phyloP scores from a whole-genome alignment of 2,113 vertebrate species.

The Polypterus bichir region DNA sequence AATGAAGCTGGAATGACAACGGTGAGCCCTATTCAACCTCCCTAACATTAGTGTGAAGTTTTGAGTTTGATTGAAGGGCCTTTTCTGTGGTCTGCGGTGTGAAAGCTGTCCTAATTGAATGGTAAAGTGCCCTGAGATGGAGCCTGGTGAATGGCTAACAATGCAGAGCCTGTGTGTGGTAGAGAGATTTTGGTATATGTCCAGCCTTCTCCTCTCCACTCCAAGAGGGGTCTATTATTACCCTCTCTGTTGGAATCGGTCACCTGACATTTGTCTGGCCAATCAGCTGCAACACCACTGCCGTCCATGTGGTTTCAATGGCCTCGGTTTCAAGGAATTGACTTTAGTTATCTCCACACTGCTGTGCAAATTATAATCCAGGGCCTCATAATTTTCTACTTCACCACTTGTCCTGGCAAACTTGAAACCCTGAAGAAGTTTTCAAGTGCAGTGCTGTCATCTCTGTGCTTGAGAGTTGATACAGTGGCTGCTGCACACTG shows the following conservation, averaged over 20 bases:
- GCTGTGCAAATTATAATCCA: neutral
- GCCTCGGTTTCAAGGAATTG: constrained; percentile 38
- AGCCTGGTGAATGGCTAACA: constrained; percentile 61
- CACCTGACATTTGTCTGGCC: constrained; percentile 39
- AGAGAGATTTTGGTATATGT: constrained; percentile 58
- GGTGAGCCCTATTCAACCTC: constrained; percentile 40
- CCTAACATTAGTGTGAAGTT: constrained; percentile 60
- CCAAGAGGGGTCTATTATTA: constrained; percentile 61
- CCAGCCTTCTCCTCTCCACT: constrained; percentile 53
- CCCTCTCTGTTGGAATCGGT: constrained; percentile 50
- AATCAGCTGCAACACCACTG: constrained; percentile 30
- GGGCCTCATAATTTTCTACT: constrained; percentile 1
- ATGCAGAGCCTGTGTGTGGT: constrained; percentile 65
- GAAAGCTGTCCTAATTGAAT: constrained; percentile 75
- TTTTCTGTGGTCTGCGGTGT: constrained; percentile 57
- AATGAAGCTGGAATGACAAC: constrained; percentile 54
- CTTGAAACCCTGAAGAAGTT: no score
- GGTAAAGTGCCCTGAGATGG: constrained; percentile 66
- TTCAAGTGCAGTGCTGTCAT: no score
- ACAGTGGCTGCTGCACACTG: no score
- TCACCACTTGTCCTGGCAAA: neutral
- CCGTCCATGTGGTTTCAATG: constrained; percentile 34
- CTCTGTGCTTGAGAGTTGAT: no score
- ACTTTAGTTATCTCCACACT: constrained; percentile 28
- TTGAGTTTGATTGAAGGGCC: constrained; percentile 64